Percentiles rank a stretch among this genome's conserved stretches.
phyloP scores from a whole-genome alignment of 2,113 vertebrate species.

The Isichthys henryi region DNA sequence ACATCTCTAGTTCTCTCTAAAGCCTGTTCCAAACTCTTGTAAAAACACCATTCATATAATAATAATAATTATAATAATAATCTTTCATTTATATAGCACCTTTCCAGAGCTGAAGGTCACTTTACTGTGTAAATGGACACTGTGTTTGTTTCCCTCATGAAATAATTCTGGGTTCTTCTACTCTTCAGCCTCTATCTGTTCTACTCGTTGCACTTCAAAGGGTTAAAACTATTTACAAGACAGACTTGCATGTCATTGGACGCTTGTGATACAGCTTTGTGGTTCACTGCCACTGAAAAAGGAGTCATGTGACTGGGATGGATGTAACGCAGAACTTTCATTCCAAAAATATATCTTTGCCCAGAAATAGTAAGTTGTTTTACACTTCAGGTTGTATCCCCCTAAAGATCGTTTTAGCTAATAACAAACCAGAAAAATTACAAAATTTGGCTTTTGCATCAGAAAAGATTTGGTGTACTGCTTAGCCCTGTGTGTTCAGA shows the following conservation, averaged over 20 bases:
- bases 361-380: not conserved
- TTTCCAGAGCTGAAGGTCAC: not conserved
- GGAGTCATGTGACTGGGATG: not conserved
- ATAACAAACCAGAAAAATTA: not conserved
- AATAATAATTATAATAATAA: not conserved
- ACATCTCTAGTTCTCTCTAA: not conserved
- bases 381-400: not conserved
- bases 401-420: not conserved
- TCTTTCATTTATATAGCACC: not conserved
- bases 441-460: not conserved
- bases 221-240: not conserved
- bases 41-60: not conserved
- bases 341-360: not conserved
- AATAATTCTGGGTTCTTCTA: not conserved
- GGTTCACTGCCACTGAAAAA: not conserved
- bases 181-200: not conserved
- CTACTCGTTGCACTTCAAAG: not conserved
- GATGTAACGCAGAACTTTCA: not conserved
- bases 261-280: not conserved
- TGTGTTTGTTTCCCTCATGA: not conserved
- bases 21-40: not conserved
- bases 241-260: not conserved
- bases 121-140: not conserved
- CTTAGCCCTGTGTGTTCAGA: not conserved
- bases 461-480: not conserved